Evolutionary conservation across 2,797 vertebrate species (phyloP), one percentile per base, ranked within the genome.

Genomic region (Pygocentrus nattereri): DNA sequence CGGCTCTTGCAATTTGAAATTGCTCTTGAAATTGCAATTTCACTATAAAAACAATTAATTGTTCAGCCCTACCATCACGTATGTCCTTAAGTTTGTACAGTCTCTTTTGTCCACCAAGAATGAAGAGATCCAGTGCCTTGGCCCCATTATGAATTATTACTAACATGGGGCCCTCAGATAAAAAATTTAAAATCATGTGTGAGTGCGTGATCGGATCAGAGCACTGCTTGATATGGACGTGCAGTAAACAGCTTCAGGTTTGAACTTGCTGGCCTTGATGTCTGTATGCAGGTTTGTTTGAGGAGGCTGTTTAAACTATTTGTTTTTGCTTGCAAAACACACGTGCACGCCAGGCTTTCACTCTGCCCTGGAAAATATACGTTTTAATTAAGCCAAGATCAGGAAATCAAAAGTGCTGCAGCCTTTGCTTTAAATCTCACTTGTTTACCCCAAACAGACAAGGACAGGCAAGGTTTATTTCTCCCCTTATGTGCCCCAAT

Each of bases 371-470:
- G 54, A 82, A 84, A 82, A 85, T 78, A 82, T 59, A 73, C 77
- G 73, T 79, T 82, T 80, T 84, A 83, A 84, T 89, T 82, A 78
- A 80, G 61, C 74, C 52, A n/a, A 64, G 86, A 62, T 74, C 54
- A 50, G 69, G 76, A 74, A 85, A 87, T 89, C 86, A 89, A 90
- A 89, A 65, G 84, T 50, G 59, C 65, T 85, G 71, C 79, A 49
- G 76, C 27, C 30, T 41, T 80, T 78, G 38, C 74, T 85, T 89
- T 79, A 88, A 87, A 85, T 82, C 74, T 74, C 58, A 50, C 23
- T 79, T 86, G 87, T 89, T 87, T 88, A 87, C 78, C 76, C 74
- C 25, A 70, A 81, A 81, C 49, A 79, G 62, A 77, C 71, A 50
- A 76, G 74, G 49, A 25, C 54, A 38, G 67, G 69, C 67, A 69